phyloP scores from a whole-genome alignment of 2,888 invertebrate genomes.

The Lasioglossum morio region DNA sequence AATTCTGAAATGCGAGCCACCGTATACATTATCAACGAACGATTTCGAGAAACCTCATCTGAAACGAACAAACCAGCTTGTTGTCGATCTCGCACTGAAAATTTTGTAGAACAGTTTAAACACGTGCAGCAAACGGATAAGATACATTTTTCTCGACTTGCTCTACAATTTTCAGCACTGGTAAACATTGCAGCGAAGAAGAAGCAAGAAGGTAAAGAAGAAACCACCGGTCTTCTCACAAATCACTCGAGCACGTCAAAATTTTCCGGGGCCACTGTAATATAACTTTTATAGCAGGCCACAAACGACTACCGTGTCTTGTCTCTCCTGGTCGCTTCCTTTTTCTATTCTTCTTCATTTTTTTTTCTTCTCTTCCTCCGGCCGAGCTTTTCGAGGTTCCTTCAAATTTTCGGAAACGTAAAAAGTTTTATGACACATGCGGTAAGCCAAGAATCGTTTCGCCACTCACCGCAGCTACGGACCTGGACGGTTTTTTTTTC shows the following conservation, averaged over 20 bases:
- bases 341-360: neutral
- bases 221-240: slow-evolving; percentile 39
- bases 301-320: slow-evolving; percentile 61
- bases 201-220: slow-evolving; percentile 1
- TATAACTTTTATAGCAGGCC: slow-evolving; percentile 70
- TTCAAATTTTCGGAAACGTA: slow-evolving; percentile 38
- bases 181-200: neutral
- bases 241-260: slow-evolving; percentile 47
- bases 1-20: slow-evolving; percentile 17
- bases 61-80: no score
- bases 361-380: neutral
- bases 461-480: slow-evolving; percentile 52
- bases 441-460: slow-evolving; percentile 67
- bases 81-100: no score
- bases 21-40: neutral
- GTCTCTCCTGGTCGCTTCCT: slow-evolving; percentile 7
- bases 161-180: neutral
- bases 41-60: no score
- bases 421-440: slow-evolving; percentile 65
- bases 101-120: no score
- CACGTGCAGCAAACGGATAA: no score
- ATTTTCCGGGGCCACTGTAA: slow-evolving; percentile 37
- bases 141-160: neutral
- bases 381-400: slow-evolving; percentile 13
- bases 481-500: slow-evolving; percentile 29